Conservation (phyloP, 2,797 vertebrate genomes). For the Yasuhikotakia modesta region DNA sequence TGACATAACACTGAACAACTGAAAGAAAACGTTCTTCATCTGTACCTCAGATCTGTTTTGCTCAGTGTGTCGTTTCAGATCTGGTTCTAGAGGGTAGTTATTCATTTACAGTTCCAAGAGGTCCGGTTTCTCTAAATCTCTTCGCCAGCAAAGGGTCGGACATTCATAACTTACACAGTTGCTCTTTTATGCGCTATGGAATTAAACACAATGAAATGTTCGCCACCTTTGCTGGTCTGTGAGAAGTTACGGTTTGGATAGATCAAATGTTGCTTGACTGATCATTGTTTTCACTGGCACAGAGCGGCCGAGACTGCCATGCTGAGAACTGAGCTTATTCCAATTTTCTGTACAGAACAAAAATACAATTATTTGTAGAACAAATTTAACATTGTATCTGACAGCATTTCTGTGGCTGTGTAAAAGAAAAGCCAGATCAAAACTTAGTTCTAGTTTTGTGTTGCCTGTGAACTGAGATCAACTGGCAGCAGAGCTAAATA, state of each 20-base stretch:
- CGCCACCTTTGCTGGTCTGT: no score
- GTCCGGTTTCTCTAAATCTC: neutral
- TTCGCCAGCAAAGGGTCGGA: neutral
- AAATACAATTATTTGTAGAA: neutral
- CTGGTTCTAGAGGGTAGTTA: neutral
- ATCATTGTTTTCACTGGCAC: no score
- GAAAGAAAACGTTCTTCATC: slow-evolving; percentile 1
- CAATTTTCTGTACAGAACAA: neutral
- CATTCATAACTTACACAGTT: neutral
- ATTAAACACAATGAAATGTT: no score
- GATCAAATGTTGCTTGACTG: no score
- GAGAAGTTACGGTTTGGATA: no score
- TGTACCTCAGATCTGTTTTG: neutral
- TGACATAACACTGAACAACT: neutral
- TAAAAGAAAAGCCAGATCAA: neutral
- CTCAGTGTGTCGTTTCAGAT: neutral
- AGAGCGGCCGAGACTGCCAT: no score
- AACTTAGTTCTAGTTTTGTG: neutral
- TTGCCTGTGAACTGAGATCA: neutral
- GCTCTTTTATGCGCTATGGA: neutral
- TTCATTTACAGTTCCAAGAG: neutral
- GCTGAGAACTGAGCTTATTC: no score
- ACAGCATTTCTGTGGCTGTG: neutral
- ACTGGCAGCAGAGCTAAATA: neutral
- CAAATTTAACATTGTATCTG: neutral